Evolutionary conservation across 2,113 vertebrate species (phyloP), one percentile per base, ranked within the genome.

Genomic region (Illadopsis cleaveri): DNA sequence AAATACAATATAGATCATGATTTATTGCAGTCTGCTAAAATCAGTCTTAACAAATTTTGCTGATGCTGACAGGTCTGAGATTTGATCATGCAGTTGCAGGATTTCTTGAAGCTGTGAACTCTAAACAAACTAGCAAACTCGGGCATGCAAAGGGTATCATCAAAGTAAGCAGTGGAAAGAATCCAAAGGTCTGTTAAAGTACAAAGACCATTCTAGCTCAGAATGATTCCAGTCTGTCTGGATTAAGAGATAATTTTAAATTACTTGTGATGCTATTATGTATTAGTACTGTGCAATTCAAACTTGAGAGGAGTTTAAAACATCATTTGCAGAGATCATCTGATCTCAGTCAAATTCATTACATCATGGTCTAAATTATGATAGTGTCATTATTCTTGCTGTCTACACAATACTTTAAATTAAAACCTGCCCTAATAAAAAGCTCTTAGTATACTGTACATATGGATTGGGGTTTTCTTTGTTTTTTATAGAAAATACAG

Each of bases 391-490:
- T 94, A 57, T 86, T 93, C 25, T 91, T 94, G 14, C 24, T 94
- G 7, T 73, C 33, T 85, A 19, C 4, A 20, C 61, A 86, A 38
- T 56, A 71, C 61, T 96, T 91, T 78, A 78, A 95, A 96, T 66
- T 35, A 57, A 95, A 94, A 86, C 20, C 6, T 70, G 53, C 42
- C n/a, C 31, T 82, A 93, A 89, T 66, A 80, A 86, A 90, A 93
- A 54, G 2, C 12, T 87, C 37, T 76, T 71, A 84, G 12, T 33
- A 89, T 89, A 64, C 8, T 35, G 8, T 60, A 23, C 9, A 4
- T 84, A 16, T n/a, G 11, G 8, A 6, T 15, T 25, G 8, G 7
- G 11, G 28, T 31, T 54, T 19, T 54, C 4, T 20, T 81, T 54
- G 23, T 68, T 47, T 47, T 10, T n/a, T 75, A 3, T 30, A 89